A percentile compares a stretch with the other conserved stretches of the same genome.
These are phyloP conservation scores for Acanthosoma haemorrhoidale DNA, from an alignment of 2,888 invertebrate genomes.

Conservation along the genomic window DNA sequence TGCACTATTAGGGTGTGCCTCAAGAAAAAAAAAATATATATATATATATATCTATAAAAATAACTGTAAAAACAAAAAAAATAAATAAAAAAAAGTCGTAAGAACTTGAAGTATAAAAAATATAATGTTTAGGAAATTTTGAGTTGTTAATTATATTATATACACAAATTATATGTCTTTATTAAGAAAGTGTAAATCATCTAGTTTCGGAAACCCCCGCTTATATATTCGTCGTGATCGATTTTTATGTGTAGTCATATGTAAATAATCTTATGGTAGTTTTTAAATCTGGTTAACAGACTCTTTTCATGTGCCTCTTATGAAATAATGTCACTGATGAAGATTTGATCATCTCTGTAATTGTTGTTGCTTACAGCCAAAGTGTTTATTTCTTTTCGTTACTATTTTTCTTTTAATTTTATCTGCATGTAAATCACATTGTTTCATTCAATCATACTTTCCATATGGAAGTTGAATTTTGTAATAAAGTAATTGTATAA, in stretches of 20 bases:
- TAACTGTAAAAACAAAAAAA: background rate
- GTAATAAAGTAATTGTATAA: conserved; percentile 29
- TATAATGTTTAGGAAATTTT: conserved; percentile 25
- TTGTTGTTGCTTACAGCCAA: conserved; percentile 15
- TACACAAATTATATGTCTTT: conserved; percentile 18
- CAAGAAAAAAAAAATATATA: background rate
- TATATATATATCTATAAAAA: background rate
- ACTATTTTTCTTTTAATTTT: conserved; percentile 23
- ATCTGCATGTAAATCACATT: conserved; percentile 19
- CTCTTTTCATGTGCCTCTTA: conserved; percentile 28
- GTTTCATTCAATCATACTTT: background rate
- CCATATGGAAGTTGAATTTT: conserved; percentile 19
- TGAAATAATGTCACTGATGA: background rate
- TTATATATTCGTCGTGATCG: conserved; percentile 24
- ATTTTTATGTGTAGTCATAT: conserved; percentile 25
- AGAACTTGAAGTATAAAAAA: conserved; percentile 13
- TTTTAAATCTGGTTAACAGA: conserved; percentile 9
- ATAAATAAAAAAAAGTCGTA: background rate
- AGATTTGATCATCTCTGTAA: background rate
- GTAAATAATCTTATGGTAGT: conserved; percentile 23
- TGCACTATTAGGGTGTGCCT: conserved; percentile 5
- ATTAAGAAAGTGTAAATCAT: conserved; percentile 15
- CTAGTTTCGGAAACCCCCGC: conserved; percentile 23
- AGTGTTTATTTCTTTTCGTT: background rate
- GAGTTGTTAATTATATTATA: conserved; percentile 27